Base-by-base conservation (phyloP, 2,888 invertebrate genomes). In the Sesia bembeciformis region DNA sequence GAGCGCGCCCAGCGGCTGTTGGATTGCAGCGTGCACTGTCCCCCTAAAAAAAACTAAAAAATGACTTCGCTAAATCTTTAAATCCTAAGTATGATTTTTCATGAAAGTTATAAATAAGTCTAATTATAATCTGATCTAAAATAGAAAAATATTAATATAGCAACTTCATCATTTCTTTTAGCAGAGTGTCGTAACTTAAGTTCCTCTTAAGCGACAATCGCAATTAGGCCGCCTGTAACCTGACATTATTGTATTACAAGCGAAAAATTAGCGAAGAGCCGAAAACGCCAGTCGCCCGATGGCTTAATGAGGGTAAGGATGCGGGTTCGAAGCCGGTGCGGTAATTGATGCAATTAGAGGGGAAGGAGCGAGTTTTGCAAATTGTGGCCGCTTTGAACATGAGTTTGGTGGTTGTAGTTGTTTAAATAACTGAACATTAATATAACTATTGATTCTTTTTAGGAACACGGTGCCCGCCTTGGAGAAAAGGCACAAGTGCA, bases 311-410 rank as follows among this genome's bases (percentile, higher is more conserved):
- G 51, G 51, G 56, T 51, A 57, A 56, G 46, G 53, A 54, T 57
- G 62, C 60, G 58, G 59, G 61, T 50, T 6, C 50, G 50, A 50
- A 38, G 7, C 39, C 7, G 50, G 53, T 51, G 58, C 41, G 58
- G 67, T 78, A 81, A 83, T 83, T 84, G 77, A 79, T 74, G 74
- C 76, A 81, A 84, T 84, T 83, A 83, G 67, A 56, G 58, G 59
- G 62, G 53, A 63, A 53, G 55, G 56, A 53, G 54, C 59, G 23
- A 23, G 23, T 23, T 23, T 23, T 23, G 23, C 23, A 23, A 23
- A 23, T 23, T 23, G 23, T 23, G 23, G 23, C 23, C 23, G 23
- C 1, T 23, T 23, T 23, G 23, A 23, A 23, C 23, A 23, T 23
- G 1, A 23, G 23, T 23, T 23, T 23, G 23, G 23, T 23, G 23